Percentiles rank a stretch among this genome's conserved stretches.
Conservation (phyloP, 2,888 invertebrate genomes). For the Rugalucina vietnamica region DNA sequence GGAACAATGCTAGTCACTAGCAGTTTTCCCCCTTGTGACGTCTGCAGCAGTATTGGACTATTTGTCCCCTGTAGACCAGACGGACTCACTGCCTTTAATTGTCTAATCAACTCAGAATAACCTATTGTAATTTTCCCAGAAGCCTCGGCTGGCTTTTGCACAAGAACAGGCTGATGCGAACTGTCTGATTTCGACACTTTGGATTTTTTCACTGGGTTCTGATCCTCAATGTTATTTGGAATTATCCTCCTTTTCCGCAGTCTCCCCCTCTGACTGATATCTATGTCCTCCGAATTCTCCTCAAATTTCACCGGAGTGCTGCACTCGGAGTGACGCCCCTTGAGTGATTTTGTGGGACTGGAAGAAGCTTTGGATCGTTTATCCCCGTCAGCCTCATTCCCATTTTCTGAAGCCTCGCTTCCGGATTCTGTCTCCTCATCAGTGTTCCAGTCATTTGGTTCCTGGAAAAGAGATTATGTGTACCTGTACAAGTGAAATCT, state of each 20-base stretch:
- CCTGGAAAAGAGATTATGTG: too few relatives aligned
- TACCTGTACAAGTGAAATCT: too few relatives aligned
- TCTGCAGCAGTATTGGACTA: constrained; percentile 64
- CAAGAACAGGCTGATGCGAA: not conserved
- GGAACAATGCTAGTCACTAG: constrained; percentile 61
- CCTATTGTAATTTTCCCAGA: constrained; percentile 41
- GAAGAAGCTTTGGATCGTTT: constrained; percentile 12
- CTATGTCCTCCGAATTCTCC: constrained; percentile 69
- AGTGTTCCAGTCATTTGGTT: constrained; percentile 53
- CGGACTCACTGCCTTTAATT: constrained; percentile 48
- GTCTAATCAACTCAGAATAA: constrained; percentile 55
- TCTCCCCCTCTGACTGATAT: constrained; percentile 79
- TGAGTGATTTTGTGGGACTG: not conserved
- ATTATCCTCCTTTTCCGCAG: constrained; percentile 78
- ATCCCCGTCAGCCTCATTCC: constrained; percentile 43
- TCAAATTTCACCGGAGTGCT: constrained; percentile 53
- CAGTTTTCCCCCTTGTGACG: constrained; percentile 60
- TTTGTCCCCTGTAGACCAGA: constrained; percentile 18
- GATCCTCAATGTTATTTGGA: constrained; percentile 79
- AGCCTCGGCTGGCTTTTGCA: constrained; percentile 25
- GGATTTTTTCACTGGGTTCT: constrained; percentile 69
- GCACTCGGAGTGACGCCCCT: constrained; percentile 10
- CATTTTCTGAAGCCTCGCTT: constrained; percentile 57
- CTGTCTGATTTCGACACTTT: constrained; percentile 52
- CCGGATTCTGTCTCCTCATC: constrained; percentile 65